Evolutionary conservation across 2,113 vertebrate genomes (phyloP), one percentile per base, ranked within the genome.

Genomic region (Acrocephalus arundinaceus): DNA sequence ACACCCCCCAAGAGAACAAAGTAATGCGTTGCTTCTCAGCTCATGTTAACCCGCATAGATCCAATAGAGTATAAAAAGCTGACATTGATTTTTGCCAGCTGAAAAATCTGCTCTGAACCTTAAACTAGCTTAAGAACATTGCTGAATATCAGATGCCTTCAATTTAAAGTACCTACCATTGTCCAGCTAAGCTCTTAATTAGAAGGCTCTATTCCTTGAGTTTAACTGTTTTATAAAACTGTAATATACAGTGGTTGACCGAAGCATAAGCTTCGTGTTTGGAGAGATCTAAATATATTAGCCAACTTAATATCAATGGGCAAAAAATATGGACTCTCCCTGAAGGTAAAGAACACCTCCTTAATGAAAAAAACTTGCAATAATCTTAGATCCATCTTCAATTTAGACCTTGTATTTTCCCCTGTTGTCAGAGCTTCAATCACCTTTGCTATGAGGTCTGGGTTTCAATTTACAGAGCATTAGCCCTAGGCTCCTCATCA

Each of bases 321-420:
- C 54, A 77, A 90, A 92, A 93, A 85, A 21, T 54, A 73, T 8
- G 10, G 39, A 62, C 43, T 76, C 78, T 94, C 87, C 93, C 82
- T 80, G 91, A 87, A 95, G 91, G 87, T 68, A 80, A 93, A 94
- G 85, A 94, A 94, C 59, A 85, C 15, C 13, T 12, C 90, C 48
- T 83, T 93, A 95, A 93, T 97, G 90, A 95, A 93, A 96, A 92
- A 92, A 55, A 1, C 48, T 52, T 58, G 90, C 90, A 97, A 95
- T 90, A 90, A 96, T 92, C 90, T 86, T 80, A 72, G 72, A 87
- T 91, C 79, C 58, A 89, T 92, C 87, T 94, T 89, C 85, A 96
- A 88, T 93, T 94, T 94, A 90, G 75, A 86, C 72, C 51, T 73
- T 81, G 75, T 79, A 73, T 95, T 88, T 90, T 81, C 76, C 84